Percentiles rank a stretch among this genome's conserved stretches.
These are phyloP conservation scores for Phalacrocorax aristotelis DNA, from an alignment of 2,113 vertebrate species.

Conservation along the genomic window DNA sequence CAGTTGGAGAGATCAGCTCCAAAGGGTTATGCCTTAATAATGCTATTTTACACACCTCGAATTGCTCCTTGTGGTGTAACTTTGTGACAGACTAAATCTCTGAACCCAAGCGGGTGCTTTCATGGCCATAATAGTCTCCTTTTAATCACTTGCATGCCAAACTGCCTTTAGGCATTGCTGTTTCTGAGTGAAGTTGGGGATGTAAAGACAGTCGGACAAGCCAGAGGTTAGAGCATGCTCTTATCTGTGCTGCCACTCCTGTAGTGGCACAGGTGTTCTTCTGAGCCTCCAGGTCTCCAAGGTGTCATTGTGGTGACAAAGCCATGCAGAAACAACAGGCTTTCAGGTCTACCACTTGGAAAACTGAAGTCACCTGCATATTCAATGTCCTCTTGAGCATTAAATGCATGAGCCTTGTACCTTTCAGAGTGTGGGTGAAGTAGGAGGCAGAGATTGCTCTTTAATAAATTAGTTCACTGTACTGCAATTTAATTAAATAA, in stretches of 20 bases:
- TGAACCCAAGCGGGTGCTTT: not conserved
- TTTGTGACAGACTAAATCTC: not conserved
- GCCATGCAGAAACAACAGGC: not conserved
- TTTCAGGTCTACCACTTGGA: not conserved
- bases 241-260: not conserved
- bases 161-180: not conserved
- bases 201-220: not conserved
- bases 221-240: not conserved
- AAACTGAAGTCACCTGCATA: not conserved
- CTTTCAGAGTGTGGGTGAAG: not conserved
- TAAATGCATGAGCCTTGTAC: not conserved
- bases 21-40: not conserved
- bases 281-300: not conserved
- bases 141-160: not conserved
- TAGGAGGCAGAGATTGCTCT: not conserved
- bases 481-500: not conserved
- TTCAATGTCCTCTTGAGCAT: not conserved
- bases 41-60: not conserved
- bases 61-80: not conserved
- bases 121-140: not conserved
- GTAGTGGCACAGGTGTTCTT: no score
- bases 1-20: not conserved
- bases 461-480: not conserved
- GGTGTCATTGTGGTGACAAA: not conserved
- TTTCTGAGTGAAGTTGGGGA: not conserved